Evolutionary conservation across 1,140 invertebrate genomes (phyloP), one percentile per base, ranked within the genome.

Genomic region (Drosophila ogumai): DNA sequence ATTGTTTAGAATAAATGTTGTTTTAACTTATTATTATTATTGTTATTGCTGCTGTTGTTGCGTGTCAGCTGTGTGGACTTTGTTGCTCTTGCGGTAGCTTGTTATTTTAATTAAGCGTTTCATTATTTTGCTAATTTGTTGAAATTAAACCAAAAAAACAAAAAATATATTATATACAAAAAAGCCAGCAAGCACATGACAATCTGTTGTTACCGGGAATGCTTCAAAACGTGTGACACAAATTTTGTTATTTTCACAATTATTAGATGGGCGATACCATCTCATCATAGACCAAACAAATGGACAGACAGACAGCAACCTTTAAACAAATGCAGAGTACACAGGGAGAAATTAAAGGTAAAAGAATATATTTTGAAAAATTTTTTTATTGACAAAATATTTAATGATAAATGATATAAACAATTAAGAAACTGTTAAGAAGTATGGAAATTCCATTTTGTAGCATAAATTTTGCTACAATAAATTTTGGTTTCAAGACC

Each of bases 31-130:
- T 67, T 68, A 50, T 46, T 49, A 40, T 71, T 61, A 13, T 77
- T 73, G 52, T 85, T 76, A 31, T 72, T 61, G 6, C 64, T 32
- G 19, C 43, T 49, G 22, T 50, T 84, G 73, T 87, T 82, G 82
- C 82, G 82, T 87, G 82, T 79, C 84, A 65, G 75, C 65, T 86
- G 81, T 66, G 76, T 74, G 52, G 63, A 67, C 44, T 44, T 57
- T 55, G 58, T 77, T 38, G 59, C 55, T 68, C 63, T 57, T 79
- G 68, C 47, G 41, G 58, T 65, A 52, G 84, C 82, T 87, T 84
- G 84, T 84, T 87, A 84, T 88, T 82, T 84, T 90, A 88, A 88
- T 88, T 90, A 88, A 81, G 77, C 77, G 77, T 88, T 88, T 90
- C 63, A 88, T 88, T 84, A 90, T 84, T 77, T 63, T 64, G 73